Evolutionary conservation across 2,888 invertebrate species (phyloP).

Genomic region (Chymomyza fuscimana): DNA sequence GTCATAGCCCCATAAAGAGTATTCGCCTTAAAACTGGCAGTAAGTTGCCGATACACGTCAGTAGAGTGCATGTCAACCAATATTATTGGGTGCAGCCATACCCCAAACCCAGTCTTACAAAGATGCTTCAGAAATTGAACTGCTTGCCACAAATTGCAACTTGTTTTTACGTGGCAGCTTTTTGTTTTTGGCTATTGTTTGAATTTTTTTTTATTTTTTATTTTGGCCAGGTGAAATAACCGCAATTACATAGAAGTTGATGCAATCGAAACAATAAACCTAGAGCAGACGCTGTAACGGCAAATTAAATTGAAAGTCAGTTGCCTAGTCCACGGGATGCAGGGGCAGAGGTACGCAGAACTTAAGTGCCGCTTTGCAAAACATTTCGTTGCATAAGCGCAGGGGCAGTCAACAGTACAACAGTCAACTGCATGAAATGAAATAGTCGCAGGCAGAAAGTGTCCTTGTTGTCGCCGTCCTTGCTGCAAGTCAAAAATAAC

Average conservation of each 20-base stretch:
- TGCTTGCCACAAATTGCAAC: conserved; percentile 73
- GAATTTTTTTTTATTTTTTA: conserved; percentile 34
- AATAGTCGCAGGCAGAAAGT: conserved; percentile 46
- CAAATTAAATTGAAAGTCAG: conserved; percentile 45
- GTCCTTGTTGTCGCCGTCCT: conserved; percentile 27
- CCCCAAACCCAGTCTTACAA: too few relatives aligned
- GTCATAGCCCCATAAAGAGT: too few relatives aligned
- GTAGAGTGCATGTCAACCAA: neutral
- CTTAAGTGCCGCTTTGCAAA: conserved; percentile 72
- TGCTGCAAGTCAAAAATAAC: conserved; percentile 38
- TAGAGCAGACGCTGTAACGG: conserved; percentile 32
- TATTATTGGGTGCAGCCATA: neutral
- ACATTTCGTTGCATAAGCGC: conserved; percentile 59
- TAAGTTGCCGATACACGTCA: too few relatives aligned
- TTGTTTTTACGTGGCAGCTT: conserved; percentile 66
- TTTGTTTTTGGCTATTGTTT: conserved; percentile 42
- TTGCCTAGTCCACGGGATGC: conserved; percentile 27
- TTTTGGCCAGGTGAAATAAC: conserved; percentile 73
- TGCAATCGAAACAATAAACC: conserved; percentile 15
- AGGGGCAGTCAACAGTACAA: neutral
- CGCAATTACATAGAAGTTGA: conserved; percentile 66
- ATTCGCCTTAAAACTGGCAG: too few relatives aligned
- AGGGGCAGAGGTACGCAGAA: neutral
- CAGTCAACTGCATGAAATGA: conserved; percentile 54
- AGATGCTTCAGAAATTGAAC: conserved; percentile 56